Base-by-base conservation (phyloP, 2,888 invertebrate species). In the Andrena chrysosceles region DNA sequence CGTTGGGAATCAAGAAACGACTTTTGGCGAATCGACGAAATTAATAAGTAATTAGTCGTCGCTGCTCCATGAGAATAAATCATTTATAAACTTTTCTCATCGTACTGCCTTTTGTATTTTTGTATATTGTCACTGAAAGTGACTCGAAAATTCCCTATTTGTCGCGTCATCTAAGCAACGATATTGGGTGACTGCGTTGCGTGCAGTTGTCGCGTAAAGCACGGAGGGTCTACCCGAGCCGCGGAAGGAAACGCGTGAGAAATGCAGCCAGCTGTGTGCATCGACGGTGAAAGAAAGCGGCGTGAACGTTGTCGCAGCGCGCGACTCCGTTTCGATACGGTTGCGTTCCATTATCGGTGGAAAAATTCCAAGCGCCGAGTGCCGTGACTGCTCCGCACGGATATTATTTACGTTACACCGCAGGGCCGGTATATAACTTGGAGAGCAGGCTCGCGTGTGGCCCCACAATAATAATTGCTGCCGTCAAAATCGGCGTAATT, bases 401-500 rank as follows among this genome's bases (percentile, higher is more conserved):
- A 42, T n/a, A 59, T 63, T 79, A 79, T 79, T 79, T 79, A 74
- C 62, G 68, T n/a, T 10, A 48, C 67, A 7, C 16, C 56, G 29
- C 8, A n/a, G 35, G 5, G n/a, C 20, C 2, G 10, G 33, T 3
- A 60, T 42, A 67, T 26, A 48, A 48, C 8, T 59, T 26, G n/a
- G 42, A 54, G 31, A 70, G 20, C 72, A 26, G 10, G 77, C 33
- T 68, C 71, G 67, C 77, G 72, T 77, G 67, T 49, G 66, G 63
- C 26, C 54, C 23, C 33, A 54, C 67, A 67, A 72, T 68, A 77
- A 71, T 70, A 81, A 81, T 81, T 56, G 72, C 31, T 29, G 16
- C 54, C 77, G 72, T 81, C 81, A 64, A 77, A 81, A 78, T 77
- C 67, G 59, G 10, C 33, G 63, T 63, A 77, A 81, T 81, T 81